Percentiles rank a stretch among this genome's conserved stretches.
Conservation (phyloP, 2,888 invertebrate species). For the Altica lythri region DNA sequence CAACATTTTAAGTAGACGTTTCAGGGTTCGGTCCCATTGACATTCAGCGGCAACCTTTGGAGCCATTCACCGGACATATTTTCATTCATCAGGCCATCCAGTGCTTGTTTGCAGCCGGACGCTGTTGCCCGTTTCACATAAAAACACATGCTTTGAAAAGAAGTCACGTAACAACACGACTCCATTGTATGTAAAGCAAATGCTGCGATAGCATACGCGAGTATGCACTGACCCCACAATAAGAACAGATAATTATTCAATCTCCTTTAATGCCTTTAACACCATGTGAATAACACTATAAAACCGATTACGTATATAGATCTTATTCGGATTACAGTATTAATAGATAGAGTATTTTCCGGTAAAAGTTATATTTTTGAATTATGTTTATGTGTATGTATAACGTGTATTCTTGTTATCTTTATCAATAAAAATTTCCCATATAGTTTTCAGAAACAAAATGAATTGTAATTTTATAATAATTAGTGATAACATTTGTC, state of each 20-base stretch:
- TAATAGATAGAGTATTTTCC: background rate
- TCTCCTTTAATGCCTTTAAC: conserved; percentile 32
- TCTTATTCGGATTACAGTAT: background rate
- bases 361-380: too few relatives aligned
- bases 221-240: conserved; percentile 53
- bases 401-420: too few relatives aligned
- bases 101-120: conserved; percentile 40
- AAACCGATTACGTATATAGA: background rate
- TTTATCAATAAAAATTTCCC: too few relatives aligned
- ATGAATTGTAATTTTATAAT: too few relatives aligned
- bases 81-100: conserved; percentile 51
- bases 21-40: conserved; percentile 45
- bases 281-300: background rate
- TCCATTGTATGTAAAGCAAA: conserved; percentile 57
- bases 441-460: too few relatives aligned
- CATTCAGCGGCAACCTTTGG: conserved; percentile 44
- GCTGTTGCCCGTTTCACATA: conserved; percentile 43
- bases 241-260: conserved; percentile 56
- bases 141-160: conserved; percentile 53
- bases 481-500: too few relatives aligned
- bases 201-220: conserved; percentile 47
- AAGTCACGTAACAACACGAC: conserved; percentile 55
- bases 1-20: conserved; percentile 26
- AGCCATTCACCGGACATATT: conserved; percentile 47
- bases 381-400: too few relatives aligned